Conservation (phyloP, 2,888 invertebrate species). For the Thysanoteuthis rhombus region DNA sequence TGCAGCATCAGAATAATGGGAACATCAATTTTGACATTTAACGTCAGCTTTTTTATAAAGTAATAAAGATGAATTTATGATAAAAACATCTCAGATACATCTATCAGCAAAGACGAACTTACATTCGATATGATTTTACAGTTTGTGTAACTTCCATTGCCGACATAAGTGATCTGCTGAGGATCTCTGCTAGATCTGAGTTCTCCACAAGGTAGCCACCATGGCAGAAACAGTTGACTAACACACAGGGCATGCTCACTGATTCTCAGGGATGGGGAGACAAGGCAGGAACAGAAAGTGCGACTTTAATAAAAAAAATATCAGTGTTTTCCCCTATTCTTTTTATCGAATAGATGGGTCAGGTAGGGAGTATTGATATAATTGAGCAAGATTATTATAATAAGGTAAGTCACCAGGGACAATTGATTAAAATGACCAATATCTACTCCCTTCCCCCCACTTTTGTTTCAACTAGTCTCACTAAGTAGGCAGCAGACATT, state of each 20-base stretch:
- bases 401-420: background rate
- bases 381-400: constrained; percentile 24
- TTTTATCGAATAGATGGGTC: background rate
- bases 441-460: background rate
- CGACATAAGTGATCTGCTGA: constrained; percentile 39
- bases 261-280: constrained; percentile 32
- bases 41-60: background rate
- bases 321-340: background rate
- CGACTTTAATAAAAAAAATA: background rate
- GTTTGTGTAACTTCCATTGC: constrained; percentile 57
- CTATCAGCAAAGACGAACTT: constrained; percentile 42
- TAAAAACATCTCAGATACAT: background rate
- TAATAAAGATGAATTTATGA: background rate
- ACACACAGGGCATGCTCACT: constrained; percentile 41
- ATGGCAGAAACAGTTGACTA: constrained; percentile 49
- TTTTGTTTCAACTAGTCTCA: constrained; percentile 20
- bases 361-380: background rate
- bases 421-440: constrained; percentile 15
- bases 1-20: background rate
- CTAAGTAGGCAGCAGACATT: background rate
- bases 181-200: constrained; percentile 39
- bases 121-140: constrained; percentile 59
- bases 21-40: background rate
- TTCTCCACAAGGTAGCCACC: constrained; percentile 46
- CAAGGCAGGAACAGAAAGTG: background rate